phyloP scores from a whole-genome alignment of 2,888 invertebrate genomes.

The Brenthis hecate region DNA sequence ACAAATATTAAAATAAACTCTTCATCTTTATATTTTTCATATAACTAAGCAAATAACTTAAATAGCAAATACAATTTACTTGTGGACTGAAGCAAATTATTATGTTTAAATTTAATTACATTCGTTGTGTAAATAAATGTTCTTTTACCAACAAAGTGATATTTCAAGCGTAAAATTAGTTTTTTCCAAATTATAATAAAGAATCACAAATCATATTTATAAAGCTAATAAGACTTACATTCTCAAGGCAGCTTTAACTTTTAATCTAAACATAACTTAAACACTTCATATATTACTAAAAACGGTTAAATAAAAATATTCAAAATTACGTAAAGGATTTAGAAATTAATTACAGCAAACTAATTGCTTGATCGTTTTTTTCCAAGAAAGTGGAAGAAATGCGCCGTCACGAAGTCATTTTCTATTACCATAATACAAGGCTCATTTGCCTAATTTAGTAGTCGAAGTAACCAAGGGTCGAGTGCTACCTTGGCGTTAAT shows the following conservation, averaged over 20 bases:
- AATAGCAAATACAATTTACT: conserved; percentile 4
- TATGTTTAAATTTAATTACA: not conserved
- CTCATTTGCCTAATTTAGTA: conserved; percentile 39
- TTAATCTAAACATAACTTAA: no score
- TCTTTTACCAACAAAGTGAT: not conserved
- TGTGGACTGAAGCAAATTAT: not conserved
- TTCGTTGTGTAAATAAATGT: not conserved
- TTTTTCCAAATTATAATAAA: no score
- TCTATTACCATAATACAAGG: conserved; percentile 37
- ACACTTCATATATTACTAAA: no score
- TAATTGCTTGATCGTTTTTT: conserved; percentile 20
- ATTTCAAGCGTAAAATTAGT: no score
- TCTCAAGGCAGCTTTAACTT: no score
- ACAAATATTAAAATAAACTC: no score
- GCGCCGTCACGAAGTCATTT: conserved; percentile 39
- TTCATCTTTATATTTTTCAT: no score
- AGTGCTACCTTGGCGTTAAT: conserved; percentile 23
- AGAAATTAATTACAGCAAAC: conserved; percentile 18
- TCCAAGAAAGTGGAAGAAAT: conserved; percentile 36
- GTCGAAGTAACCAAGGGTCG: conserved; percentile 34
- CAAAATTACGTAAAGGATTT: not conserved
- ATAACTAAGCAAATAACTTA: not conserved
- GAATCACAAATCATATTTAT: no score
- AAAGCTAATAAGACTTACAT: no score
- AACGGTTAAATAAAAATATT: not conserved